Conservation (phyloP, 2,888 invertebrate genomes). For the Teleogryllus oceanicus region DNA sequence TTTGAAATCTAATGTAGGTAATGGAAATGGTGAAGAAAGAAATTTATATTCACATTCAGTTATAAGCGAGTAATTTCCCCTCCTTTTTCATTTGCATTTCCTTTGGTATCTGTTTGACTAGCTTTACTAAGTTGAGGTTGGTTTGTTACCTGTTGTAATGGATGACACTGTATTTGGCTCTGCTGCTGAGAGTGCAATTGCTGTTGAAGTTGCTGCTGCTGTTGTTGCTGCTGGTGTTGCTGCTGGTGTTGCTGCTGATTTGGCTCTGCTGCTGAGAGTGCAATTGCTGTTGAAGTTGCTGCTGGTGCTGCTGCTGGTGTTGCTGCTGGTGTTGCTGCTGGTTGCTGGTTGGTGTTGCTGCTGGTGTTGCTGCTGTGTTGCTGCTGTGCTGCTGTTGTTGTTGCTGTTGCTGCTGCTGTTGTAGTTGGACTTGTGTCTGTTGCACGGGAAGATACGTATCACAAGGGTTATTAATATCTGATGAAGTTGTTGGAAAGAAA, state of each 20-base stretch:
- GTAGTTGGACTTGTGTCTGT: not conserved
- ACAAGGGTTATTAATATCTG: not conserved
- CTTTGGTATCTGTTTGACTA: constrained; percentile 42
- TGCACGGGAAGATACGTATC: not conserved
- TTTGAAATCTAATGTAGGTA: no score
- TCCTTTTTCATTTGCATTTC: constrained; percentile 39
- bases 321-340: not conserved
- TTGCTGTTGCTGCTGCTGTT: constrained; percentile 19
- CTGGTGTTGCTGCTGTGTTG: not conserved
- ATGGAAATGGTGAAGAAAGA: no score
- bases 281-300: not conserved
- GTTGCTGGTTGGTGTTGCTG: not conserved
- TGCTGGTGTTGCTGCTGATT: not conserved
- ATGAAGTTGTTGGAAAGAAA: not conserved
- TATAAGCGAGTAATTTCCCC: constrained; percentile 43
- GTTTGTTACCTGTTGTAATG: no score
- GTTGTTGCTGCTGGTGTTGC: not conserved
- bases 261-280: not conserved
- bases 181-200: not conserved
- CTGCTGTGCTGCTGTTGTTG: constrained; percentile 27
- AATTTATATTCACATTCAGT: constrained; percentile 30
- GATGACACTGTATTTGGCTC: not conserved
- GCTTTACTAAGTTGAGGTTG: constrained; percentile 39
- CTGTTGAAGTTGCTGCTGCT: not conserved
- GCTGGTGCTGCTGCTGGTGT: not conserved